Percentiles rank a stretch among this genome's conserved stretches.
phyloP scores from a whole-genome alignment of 2,888 invertebrate species.

The Cephalotes varians region DNA sequence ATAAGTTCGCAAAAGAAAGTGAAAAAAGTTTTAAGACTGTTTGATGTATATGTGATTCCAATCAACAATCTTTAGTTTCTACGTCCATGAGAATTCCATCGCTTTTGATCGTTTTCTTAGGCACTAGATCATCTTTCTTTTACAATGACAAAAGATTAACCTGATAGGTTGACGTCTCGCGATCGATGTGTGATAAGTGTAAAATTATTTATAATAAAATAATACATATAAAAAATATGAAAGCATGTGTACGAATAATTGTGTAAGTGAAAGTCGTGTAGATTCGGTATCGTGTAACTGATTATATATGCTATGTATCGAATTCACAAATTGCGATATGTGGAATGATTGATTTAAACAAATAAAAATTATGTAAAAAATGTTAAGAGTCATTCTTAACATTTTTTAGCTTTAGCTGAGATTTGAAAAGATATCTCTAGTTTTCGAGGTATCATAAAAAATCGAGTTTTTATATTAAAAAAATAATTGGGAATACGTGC shows the following conservation, averaged over 20 bases:
- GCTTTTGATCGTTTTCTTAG: slow-evolving; percentile 34
- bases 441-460: slow-evolving; percentile 15
- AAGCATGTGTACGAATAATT: neutral
- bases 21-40: slow-evolving; percentile 38
- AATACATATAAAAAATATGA: slow-evolving; percentile 3
- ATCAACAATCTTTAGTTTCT: slow-evolving; percentile 39
- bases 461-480: neutral
- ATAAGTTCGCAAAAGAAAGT: slow-evolving; percentile 14
- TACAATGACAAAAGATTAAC: slow-evolving; percentile 28
- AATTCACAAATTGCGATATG: slow-evolving; percentile 8
- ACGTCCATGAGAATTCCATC: slow-evolving; percentile 10
- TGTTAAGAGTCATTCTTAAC: neutral
- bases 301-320: neutral
- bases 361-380: neutral
- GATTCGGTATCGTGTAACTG: neutral
- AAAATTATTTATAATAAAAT: slow-evolving; percentile 47
- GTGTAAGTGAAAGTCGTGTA: neutral
- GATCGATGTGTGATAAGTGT: slow-evolving; percentile 42
- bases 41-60: slow-evolving; percentile 27
- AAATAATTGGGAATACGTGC: neutral
- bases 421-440: neutral
- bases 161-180: slow-evolving; percentile 24
- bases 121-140: slow-evolving; percentile 19
- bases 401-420: no score
- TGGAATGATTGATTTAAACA: neutral